Conservation (phyloP, 2,888 invertebrate genomes). For the Drosophila mimetica region DNA sequence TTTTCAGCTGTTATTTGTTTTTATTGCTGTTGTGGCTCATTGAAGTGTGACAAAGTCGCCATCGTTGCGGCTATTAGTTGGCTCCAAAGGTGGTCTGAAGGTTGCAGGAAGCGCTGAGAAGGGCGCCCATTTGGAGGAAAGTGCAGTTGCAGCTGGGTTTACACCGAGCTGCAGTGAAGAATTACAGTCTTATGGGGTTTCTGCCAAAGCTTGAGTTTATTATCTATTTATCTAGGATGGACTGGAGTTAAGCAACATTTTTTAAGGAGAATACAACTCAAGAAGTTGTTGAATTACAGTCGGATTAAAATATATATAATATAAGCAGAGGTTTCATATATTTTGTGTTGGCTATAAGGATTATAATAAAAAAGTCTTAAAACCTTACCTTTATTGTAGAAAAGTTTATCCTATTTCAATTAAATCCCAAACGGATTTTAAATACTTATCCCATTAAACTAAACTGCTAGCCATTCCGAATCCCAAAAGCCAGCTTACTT, state of each 20-base stretch:
- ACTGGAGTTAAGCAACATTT: too few relatives aligned
- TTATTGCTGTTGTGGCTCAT: slow-evolving; percentile 38
- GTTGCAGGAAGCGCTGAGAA: not conserved
- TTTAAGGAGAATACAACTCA: too few relatives aligned
- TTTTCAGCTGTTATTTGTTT: slow-evolving; percentile 41
- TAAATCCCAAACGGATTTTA: not conserved
- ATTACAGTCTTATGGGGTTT: not conserved
- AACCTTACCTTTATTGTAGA: too few relatives aligned
- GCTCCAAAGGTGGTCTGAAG: slow-evolving; percentile 47
- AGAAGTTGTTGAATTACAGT: too few relatives aligned
- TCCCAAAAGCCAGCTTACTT: not conserved
- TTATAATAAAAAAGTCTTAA: too few relatives aligned
- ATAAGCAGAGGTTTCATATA: too few relatives aligned
- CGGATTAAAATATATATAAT: not conserved
- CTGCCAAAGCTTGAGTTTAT: not conserved
- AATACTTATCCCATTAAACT: not conserved
- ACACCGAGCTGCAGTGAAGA: not conserved
- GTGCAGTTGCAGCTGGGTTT: not conserved
- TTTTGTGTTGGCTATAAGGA: not conserved
- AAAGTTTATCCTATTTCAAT: too few relatives aligned
- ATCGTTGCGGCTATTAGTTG: slow-evolving; percentile 61
- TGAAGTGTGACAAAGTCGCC: slow-evolving; percentile 57
- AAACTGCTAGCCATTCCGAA: not conserved
- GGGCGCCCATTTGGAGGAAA: not conserved
- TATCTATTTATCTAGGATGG: not conserved